A percentile compares a stretch with the other conserved stretches of the same genome.
Conservation (phyloP, 30 jellyfish, hydroid and myxozoan genomes). For the Chrysaora quinquecirrha region DNA sequence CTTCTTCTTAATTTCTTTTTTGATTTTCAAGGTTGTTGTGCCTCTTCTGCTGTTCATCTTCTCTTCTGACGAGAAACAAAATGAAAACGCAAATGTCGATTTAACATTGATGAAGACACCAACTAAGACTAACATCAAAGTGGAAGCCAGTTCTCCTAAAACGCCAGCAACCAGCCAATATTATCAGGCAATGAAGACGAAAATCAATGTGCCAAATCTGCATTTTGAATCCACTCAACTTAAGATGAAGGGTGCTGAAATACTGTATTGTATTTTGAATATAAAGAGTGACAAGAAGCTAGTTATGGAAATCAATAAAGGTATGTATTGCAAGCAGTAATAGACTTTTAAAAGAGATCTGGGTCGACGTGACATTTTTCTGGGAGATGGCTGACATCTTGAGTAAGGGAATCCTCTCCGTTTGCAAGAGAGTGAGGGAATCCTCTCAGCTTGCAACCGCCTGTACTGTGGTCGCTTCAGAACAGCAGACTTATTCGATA, state of each 20-base stretch:
- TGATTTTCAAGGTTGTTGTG: constrained; percentile 42
- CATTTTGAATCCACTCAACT: constrained; percentile 24
- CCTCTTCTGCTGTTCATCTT: constrained; percentile 42
- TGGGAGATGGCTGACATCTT: too few relatives aligned
- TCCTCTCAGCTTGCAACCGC: too few relatives aligned
- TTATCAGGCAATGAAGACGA: constrained; percentile 13
- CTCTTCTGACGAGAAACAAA: constrained; percentile 4
- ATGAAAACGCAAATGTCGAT: background rate
- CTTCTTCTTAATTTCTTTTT: too few relatives aligned
- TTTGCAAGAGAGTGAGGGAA: too few relatives aligned
- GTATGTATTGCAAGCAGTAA: too few relatives aligned
- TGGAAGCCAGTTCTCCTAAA: constrained; percentile 16
- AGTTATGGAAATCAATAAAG: background rate
- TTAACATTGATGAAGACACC: constrained; percentile 37
- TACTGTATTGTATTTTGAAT: constrained; percentile 14
- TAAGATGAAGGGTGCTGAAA: constrained; percentile 53
- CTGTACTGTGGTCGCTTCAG: too few relatives aligned
- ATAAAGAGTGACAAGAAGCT: background rate
- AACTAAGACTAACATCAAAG: background rate
- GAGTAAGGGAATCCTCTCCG: too few relatives aligned
- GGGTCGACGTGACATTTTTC: too few relatives aligned
- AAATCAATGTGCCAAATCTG: background rate
- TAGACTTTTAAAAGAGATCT: too few relatives aligned
- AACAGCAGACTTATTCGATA: too few relatives aligned
- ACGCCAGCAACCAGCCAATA: constrained; percentile 51